Evolutionary conservation across 2,888 invertebrate species (phyloP).

Genomic region (Conchocele bisecta): DNA sequence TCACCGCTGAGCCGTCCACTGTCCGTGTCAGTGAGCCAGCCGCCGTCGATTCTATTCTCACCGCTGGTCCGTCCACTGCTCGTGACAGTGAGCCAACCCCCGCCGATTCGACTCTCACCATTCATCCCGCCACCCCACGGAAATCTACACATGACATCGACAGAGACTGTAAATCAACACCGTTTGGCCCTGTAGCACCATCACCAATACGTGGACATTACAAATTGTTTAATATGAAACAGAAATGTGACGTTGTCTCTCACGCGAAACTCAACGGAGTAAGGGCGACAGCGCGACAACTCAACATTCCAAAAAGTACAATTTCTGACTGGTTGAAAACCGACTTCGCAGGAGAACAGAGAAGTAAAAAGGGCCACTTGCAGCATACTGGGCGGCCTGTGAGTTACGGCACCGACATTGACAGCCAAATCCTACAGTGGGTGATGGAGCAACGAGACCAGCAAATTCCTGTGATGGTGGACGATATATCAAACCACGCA

Average conservation of each 20-base stretch:
- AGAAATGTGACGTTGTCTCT: conserved; percentile 1
- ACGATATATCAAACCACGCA: background rate
- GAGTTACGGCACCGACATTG: conserved; percentile 10
- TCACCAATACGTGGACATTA: background rate
- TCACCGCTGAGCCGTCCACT: too few species aligned
- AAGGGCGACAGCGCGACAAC: background rate
- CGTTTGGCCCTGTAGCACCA: too few species aligned
- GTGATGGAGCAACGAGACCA: conserved; percentile 9
- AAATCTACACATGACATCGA: too few species aligned
- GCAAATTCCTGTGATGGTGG: conserved; percentile 1
- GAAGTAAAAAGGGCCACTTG: background rate
- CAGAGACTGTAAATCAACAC: too few species aligned
- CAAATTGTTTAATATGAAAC: background rate
- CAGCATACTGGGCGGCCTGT: conserved; percentile 13
- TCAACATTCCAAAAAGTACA: conserved; percentile 8
- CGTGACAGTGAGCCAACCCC: too few species aligned
- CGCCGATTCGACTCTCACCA: too few species aligned
- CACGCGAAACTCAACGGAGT: conserved; percentile 8
- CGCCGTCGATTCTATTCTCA: too few species aligned
- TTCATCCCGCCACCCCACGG: too few species aligned
- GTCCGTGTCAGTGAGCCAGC: too few species aligned
- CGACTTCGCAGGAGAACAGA: background rate
- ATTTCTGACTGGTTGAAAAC: conserved; percentile 9
- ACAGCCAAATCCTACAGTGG: background rate
- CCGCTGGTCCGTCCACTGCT: too few species aligned